Evolutionary conservation across 2,113 vertebrate genomes (phyloP).

Genomic region (Anoura caudifer): DNA sequence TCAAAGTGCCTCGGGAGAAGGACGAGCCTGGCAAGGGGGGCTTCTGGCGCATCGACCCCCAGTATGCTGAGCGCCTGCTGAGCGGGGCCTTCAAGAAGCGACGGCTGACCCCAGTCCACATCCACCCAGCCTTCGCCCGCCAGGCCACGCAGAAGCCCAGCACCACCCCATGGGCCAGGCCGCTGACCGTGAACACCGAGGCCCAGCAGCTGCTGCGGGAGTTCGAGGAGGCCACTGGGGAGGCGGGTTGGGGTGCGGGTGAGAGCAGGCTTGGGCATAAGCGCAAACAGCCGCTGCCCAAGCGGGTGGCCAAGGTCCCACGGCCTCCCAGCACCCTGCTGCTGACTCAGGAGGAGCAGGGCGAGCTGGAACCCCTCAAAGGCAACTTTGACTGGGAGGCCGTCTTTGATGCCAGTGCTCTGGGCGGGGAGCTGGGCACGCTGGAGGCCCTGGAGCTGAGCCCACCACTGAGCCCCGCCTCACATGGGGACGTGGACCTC

Average conservation of each 20-base stretch:
- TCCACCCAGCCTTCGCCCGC: conserved; percentile 87
- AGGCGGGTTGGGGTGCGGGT: conserved; percentile 81
- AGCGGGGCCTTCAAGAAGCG: conserved; percentile 91
- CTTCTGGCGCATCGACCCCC: conserved; percentile 97
- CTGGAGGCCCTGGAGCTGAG: conserved; percentile 85
- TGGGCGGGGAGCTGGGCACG: conserved; percentile 82
- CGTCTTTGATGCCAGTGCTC: conserved; percentile 87
- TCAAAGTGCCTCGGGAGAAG: conserved; percentile 96
- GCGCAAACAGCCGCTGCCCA: conserved; percentile 83
- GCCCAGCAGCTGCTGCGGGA: conserved; percentile 88
- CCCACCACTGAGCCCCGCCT: conserved; percentile 83
- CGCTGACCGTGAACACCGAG: conserved; percentile 79
- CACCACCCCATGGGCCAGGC: background rate
- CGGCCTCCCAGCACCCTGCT: conserved; percentile 84
- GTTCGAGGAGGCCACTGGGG: conserved; percentile 87
- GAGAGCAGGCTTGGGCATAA: conserved; percentile 81
- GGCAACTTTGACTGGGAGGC: conserved; percentile 97
- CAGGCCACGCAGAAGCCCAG: conserved; percentile 56
- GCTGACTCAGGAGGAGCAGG: conserved; percentile 87
- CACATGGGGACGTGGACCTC: conserved; percentile 81
- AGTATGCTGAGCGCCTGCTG: conserved; percentile 91
- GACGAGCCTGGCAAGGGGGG: conserved; percentile 96
- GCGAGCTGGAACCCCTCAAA: conserved; percentile 89
- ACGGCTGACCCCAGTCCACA: conserved; percentile 87
- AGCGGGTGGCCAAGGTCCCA: conserved; percentile 77